Evolutionary conservation across 2,888 invertebrate species (phyloP).

Genomic region (Pseudococcus jackbeardsleyi): DNA sequence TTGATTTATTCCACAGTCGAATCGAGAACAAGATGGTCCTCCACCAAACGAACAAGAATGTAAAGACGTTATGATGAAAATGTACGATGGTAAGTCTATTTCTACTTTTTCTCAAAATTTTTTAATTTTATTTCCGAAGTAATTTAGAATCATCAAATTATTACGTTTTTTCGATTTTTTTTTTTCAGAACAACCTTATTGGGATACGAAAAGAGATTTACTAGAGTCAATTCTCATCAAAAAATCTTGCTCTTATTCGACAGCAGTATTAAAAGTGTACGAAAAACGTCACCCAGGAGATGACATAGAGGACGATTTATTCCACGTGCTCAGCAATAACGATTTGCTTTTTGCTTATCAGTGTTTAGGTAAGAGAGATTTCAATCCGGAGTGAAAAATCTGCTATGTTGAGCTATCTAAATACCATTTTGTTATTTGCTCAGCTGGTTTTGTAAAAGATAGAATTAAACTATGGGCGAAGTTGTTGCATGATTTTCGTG

Average conservation of each 20-base stretch:
- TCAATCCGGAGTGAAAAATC: background rate
- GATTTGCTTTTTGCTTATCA: background rate
- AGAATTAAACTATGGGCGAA: background rate
- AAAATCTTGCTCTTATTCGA: background rate
- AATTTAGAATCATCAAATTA: background rate
- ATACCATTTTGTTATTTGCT: background rate
- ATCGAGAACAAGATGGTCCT: conserved; percentile 5
- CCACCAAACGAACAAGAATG: background rate
- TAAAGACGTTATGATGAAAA: background rate
- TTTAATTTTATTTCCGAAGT: background rate
- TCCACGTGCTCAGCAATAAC: background rate
- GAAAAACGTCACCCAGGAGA: conserved; percentile 23
- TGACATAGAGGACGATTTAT: conserved; percentile 12
- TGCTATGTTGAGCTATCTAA: background rate
- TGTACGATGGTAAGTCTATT: conserved; percentile 4
- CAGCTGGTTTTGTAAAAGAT: background rate
- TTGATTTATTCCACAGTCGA: background rate
- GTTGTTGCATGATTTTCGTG: background rate
- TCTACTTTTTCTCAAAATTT: background rate
- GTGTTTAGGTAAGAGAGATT: background rate
- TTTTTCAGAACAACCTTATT: background rate
- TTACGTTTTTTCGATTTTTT: background rate
- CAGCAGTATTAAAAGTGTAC: background rate
- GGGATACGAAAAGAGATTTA: background rate
- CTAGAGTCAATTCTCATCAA: background rate